These are phyloP conservation scores for Heliconius himera DNA, from an alignment of 1,140 invertebrate genomes.

Conservation along the genomic window DNA sequence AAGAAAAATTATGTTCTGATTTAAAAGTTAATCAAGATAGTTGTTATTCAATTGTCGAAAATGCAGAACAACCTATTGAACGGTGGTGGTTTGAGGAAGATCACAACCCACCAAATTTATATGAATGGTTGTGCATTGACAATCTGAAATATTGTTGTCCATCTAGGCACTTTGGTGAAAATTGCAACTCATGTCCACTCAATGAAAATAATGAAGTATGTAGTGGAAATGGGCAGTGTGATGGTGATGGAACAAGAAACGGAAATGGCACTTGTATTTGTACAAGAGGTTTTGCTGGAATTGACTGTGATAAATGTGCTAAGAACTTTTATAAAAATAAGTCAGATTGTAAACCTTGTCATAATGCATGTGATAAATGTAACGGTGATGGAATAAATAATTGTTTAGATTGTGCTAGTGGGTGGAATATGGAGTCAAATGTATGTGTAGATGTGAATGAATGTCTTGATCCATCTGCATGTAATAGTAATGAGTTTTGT, in stretches of 20 bases:
- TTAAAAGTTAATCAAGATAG: conserved; percentile 84
- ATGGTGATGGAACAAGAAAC: conserved; percentile 95
- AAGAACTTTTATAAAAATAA: conserved; percentile 88
- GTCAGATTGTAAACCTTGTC: conserved; percentile 91
- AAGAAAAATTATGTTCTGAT: conserved; percentile 90
- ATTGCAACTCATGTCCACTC: conserved; percentile 90
- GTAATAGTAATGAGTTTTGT: conserved; percentile 92
- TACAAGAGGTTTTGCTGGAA: conserved; percentile 90
- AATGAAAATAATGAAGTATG: conserved; percentile 89
- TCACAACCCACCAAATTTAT: conserved; percentile 84
- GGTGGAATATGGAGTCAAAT: conserved; percentile 89
- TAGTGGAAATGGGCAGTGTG: conserved; percentile 94
- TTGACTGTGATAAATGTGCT: conserved; percentile 90
- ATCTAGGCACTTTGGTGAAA: conserved; percentile 90
- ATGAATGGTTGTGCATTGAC: conserved; percentile 92
- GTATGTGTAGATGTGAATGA: conserved; percentile 96
- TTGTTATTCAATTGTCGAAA: conserved; percentile 92
- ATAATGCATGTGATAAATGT: conserved; percentile 92
- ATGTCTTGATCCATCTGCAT: conserved; percentile 86
- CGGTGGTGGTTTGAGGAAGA: conserved; percentile 95
- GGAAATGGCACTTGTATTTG: conserved; percentile 96
- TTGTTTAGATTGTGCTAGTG: conserved; percentile 91
- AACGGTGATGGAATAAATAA: conserved; percentile 88
- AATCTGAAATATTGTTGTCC: conserved; percentile 93
- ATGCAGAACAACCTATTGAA: conserved; percentile 91